Evolutionary conservation across 2,797 vertebrate genomes (phyloP).

Genomic region (Erethizon dorsatum): DNA sequence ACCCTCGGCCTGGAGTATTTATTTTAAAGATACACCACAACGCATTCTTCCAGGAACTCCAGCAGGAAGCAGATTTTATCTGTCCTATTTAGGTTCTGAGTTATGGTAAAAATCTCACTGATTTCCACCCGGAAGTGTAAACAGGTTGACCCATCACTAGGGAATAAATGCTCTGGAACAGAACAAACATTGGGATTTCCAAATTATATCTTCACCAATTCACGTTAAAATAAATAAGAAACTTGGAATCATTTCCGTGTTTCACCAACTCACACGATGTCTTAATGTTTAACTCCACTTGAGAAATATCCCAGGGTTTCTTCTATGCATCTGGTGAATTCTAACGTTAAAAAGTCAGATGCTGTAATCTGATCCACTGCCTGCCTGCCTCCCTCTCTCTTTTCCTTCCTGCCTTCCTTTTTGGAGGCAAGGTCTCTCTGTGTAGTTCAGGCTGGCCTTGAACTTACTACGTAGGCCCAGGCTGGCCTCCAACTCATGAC

Average conservation of each 20-base stretch:
- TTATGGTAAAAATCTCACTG: constrained; percentile 7
- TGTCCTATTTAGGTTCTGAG: constrained; percentile 2
- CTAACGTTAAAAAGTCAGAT: not conserved
- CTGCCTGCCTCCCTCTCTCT: not conserved
- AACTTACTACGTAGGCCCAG: not conserved
- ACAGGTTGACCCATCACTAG: not conserved
- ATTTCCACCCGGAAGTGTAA: not conserved
- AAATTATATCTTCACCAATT: not conserved
- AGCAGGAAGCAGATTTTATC: not conserved
- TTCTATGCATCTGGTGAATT: not conserved
- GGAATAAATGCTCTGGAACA: not conserved
- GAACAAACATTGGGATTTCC: not conserved
- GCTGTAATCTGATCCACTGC: not conserved
- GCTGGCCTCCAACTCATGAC: not conserved
- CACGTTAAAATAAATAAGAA: constrained; percentile 13
- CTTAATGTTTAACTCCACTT: not conserved
- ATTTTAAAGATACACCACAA: not conserved
- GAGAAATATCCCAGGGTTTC: not conserved
- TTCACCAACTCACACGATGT: not conserved
- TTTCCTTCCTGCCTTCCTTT: not conserved
- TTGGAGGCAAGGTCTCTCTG: not conserved
- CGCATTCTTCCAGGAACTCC: not conserved
- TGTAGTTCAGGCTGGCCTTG: not conserved
- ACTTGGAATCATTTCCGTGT: not conserved
- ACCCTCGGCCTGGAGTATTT: not conserved